Evolutionary conservation across 2,113 vertebrate genomes (phyloP), one percentile per base, ranked within the genome.

Genomic region (Melanotaenia duboulayi): DNA sequence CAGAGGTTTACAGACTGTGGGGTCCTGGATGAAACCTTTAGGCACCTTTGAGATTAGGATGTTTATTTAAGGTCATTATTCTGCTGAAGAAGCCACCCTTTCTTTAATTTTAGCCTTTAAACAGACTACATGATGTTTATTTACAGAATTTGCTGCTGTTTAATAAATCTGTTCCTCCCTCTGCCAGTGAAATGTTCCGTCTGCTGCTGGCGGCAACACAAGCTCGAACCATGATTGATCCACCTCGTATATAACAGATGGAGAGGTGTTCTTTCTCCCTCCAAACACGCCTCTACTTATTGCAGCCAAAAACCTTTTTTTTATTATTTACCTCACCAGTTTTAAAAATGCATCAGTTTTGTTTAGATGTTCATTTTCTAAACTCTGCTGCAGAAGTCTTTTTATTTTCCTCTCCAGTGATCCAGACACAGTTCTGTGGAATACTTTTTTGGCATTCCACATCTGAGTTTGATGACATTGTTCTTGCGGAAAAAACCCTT

Each of bases 171-270:
- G 39, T 42, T 24, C 59, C 24, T 62, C 24, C 59, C 24, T 46
- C 40, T 62, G 59, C 59, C 59, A 62, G 59, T 11, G 23, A 20
- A 46, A 46, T 44, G 22, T 62, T 62, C 4, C 23, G 23, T 19
- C 22, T 44, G 23, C 17, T 14, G 24, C 22, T 11, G 13, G 40
- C 20, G 10, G 11, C 32, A n/a, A 16, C 37, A 22, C 56, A 59
- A 28, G 42, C 42, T 49, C 44, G 32, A 63, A 63, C 24, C 24
- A 49, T 20, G 25, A 63, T 49, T 24, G 61, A 63, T 63, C 42
- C 61, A 32, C 5, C 61, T 23, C 42, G 3, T 2, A 62, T 9
- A 3, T 16, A 37, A 35, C 46, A 64, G 62, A 22, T 50, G 28
- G 62, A 19, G 62, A 16, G 8, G 22, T 16, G 44, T 23, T 37